These are phyloP conservation scores for Ursus arctos DNA, from an alignment of 2,113 vertebrate genomes.

Conservation along the genomic window DNA sequence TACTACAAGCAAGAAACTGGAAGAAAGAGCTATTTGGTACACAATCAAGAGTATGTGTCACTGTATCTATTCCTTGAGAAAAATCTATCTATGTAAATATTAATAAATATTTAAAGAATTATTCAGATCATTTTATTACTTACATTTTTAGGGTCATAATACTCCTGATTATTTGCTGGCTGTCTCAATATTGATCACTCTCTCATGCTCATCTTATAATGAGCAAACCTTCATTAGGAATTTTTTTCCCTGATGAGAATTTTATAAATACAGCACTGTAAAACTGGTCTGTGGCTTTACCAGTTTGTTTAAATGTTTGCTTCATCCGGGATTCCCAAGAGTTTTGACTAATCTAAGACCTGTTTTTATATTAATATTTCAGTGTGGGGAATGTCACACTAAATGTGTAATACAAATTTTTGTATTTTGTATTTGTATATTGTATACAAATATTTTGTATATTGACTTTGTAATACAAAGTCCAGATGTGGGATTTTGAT, in stretches of 20 bases:
- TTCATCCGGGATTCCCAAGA: background rate
- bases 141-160: background rate
- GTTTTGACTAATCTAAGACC: background rate
- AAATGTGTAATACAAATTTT: background rate
- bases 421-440: background rate
- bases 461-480: background rate
- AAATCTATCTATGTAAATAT: background rate
- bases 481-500: background rate
- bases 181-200: constrained; percentile 6
- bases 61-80: background rate
- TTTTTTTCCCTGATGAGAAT: background rate
- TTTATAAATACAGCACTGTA: background rate
- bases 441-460: no score
- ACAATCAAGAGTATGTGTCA: background rate
- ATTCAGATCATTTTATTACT: constrained; percentile 22
- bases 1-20: background rate
- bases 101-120: background rate
- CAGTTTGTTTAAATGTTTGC: constrained; percentile 14
- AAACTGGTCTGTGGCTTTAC: background rate
- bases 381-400: background rate
- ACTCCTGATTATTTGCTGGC: background rate
- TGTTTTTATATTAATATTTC: constrained; percentile 15
- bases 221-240: background rate
- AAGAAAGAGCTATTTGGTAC: background rate
- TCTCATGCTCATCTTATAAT: background rate